Conservation (phyloP, 1,140 invertebrate species). For the Drosophila malerkotliana region DNA sequence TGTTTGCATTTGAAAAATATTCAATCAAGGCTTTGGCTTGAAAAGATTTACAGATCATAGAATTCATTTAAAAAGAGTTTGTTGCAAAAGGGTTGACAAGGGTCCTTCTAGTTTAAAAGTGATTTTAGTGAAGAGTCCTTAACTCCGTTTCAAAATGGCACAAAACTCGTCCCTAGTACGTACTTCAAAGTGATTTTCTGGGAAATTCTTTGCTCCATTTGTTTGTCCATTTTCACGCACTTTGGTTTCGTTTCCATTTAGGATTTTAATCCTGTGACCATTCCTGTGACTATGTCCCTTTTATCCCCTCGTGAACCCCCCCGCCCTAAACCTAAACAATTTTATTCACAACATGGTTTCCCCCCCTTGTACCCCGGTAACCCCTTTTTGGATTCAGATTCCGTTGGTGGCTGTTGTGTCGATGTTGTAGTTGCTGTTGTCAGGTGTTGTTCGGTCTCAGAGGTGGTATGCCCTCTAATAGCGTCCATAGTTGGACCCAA, state of each 20-base stretch:
- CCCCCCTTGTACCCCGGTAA: slow-evolving; percentile 1
- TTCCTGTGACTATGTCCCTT: slow-evolving; percentile 9
- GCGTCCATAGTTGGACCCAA: slow-evolving; percentile 50
- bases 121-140: slow-evolving; percentile 35
- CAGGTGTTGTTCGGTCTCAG: slow-evolving; percentile 1
- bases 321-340: slow-evolving; percentile 3
- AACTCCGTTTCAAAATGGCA: slow-evolving; percentile 9
- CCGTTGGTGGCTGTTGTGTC: slow-evolving; percentile 19
- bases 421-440: slow-evolving; percentile 8
- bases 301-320: not conserved
- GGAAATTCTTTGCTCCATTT: slow-evolving; percentile 38
- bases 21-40: not conserved
- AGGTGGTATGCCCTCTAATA: slow-evolving; percentile 40
- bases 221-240: slow-evolving; percentile 44
- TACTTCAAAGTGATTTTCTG: slow-evolving; percentile 32
- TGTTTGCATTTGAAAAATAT: not conserved
- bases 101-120: slow-evolving; percentile 15
- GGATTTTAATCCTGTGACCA: slow-evolving; percentile 44
- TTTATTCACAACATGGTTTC: slow-evolving; percentile 22
- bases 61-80: not conserved
- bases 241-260: slow-evolving; percentile 24
- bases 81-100: not conserved
- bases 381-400: slow-evolving; percentile 16
- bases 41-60: slow-evolving; percentile 1
- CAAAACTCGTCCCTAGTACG: slow-evolving; percentile 22